These are phyloP conservation scores for Cliona cf. orientalis DNA, from an alignment of 37 sponge, comb jelly and placozoan species.

Conservation along the genomic window DNA sequence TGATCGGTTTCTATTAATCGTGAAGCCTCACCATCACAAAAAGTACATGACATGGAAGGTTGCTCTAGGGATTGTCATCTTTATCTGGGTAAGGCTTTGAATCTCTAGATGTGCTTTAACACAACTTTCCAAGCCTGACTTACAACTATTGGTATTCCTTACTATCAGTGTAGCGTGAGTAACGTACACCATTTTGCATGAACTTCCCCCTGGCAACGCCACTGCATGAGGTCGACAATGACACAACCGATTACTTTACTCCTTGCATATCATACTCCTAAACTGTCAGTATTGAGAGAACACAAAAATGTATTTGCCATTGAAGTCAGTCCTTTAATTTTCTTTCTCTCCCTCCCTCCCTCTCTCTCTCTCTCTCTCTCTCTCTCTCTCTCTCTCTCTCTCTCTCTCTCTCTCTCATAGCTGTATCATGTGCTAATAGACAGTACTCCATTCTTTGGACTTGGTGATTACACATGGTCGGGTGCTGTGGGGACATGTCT, in stretches of 20 bases:
- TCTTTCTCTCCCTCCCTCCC: background rate
- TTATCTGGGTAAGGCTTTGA: slow-evolving; percentile 13
- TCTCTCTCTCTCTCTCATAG: background rate
- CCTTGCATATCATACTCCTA: no score
- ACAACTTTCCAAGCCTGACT: no score
- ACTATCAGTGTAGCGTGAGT: no score
- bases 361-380: background rate
- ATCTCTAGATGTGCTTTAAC: no score
- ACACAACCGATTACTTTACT: no score
- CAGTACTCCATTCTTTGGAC: slow-evolving; percentile 18
- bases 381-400: background rate
- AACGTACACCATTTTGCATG: no score
- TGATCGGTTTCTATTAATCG: slow-evolving; percentile 34
- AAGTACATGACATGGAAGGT: slow-evolving; percentile 9
- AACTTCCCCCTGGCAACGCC: no score
- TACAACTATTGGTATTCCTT: no score
- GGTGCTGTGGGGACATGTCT: background rate
- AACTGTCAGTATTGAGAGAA: no score
- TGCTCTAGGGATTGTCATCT: slow-evolving; percentile 16
- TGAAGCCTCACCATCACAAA: slow-evolving; percentile 27
- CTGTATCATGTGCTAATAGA: background rate
- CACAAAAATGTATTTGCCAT: no score
- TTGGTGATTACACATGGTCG: slow-evolving; percentile 11
- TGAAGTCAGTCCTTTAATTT: background rate
- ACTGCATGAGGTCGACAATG: no score